Evolutionary conservation across 2,797 vertebrate genomes (phyloP), one percentile per base, ranked within the genome.

Genomic region (Miichthys miiuy): DNA sequence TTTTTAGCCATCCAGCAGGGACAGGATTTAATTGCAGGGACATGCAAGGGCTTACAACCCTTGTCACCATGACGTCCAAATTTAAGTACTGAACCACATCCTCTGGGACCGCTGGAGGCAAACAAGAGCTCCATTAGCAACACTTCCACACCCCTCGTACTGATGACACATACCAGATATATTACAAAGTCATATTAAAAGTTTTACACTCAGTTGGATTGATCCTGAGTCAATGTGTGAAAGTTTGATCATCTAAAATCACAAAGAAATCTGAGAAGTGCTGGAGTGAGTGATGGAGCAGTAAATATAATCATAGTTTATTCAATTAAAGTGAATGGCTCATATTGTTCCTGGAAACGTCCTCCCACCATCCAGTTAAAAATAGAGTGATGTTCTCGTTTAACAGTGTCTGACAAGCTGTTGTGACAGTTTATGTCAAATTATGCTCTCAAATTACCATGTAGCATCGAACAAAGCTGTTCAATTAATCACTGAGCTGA

Each of bases 341-440:
- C 34, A 48, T 50, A 68, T 74, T 69, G 27, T 81, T 75, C n/a
- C 42, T 34, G 54, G 27, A 80, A 79, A 74, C 3, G 4, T 87
- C 77, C 52, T 62, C 72, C 77, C 38, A 64, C 66, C 68, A 23
- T 20, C 27, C 65, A 18, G 38, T 85, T 75, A 56, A 68, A 86
- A 77, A 77, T 71, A 66, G 65, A 74, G 42, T 46, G 52, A 82
- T 82, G 11, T 54, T 81, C 71, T 85, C 79, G 82, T 84, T 79
- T 64, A 58, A 23, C 30, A 41, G 55, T 51, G 62, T 63, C 63
- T 80, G 83, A 82, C 61, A 72, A 68, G 69, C 61, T 88, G 86
- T 79, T 86, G 79, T 86, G 86, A 79, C 82, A 73, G 57, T 74
- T 74, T 69, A 65, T 76, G 71, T 82, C 80, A 83, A 82, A 82